Evolutionary conservation across 1,140 invertebrate species (phyloP).

Genomic region (Eupristina koningsbergeri): DNA sequence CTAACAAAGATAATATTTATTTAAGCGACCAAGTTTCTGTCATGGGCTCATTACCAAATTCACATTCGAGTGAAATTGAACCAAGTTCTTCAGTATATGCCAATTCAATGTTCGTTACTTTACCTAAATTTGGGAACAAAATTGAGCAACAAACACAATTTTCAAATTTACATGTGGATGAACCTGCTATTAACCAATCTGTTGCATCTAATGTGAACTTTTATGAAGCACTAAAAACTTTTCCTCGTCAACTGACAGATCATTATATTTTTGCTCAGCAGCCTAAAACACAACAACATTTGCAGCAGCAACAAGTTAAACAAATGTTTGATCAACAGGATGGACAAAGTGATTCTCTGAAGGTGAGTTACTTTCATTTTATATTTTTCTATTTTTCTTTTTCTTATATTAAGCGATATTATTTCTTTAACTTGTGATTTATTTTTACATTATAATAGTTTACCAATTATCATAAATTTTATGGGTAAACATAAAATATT

Average conservation of each 20-base stretch:
- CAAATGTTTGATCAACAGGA: constrained; percentile 58
- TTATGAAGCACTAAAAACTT: constrained; percentile 73
- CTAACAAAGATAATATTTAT: constrained; percentile 58
- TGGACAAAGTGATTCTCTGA: background rate
- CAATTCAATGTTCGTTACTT: constrained; percentile 63
- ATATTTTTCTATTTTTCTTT: background rate
- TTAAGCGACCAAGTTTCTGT: constrained; percentile 56
- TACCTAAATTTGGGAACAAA: constrained; percentile 55
- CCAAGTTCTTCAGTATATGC: constrained; percentile 60
- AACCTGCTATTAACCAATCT: constrained; percentile 57
- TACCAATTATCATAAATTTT: no score
- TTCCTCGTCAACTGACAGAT: constrained; percentile 71
- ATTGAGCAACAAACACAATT: constrained; percentile 51
- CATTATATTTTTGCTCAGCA: constrained; percentile 68
- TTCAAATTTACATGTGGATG: constrained; percentile 62
- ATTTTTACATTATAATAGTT: no score
- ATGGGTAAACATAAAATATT: no score
- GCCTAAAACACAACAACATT: constrained; percentile 70
- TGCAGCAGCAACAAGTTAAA: constrained; percentile 70
- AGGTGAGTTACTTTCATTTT: background rate
- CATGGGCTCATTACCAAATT: background rate
- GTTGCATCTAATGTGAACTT: constrained; percentile 74
- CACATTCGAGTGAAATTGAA: background rate
- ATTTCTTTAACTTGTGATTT: no score
- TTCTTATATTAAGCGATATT: background rate